Evolutionary conservation across 2,888 invertebrate genomes (phyloP).

Genomic region (Drosophila leonis): DNA sequence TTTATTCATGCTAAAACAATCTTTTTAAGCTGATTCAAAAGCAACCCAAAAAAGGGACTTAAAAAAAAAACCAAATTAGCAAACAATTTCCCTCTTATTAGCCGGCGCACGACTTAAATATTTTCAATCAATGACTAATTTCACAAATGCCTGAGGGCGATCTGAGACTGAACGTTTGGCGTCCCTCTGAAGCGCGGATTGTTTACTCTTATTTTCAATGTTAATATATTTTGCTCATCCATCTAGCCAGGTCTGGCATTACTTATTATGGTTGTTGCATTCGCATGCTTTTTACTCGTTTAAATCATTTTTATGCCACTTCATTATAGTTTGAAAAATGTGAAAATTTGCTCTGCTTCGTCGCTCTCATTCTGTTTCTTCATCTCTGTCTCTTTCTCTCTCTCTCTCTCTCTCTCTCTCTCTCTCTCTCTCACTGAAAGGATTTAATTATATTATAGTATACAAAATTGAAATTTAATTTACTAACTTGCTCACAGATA

Average conservation of each 20-base stretch:
- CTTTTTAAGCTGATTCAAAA: conserved; percentile 68
- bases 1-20: conserved; percentile 47
- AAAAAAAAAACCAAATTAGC: conserved; percentile 65
- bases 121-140: conserved; percentile 64
- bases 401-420: background rate
- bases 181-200: conserved; percentile 27
- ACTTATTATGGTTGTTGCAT: conserved; percentile 41
- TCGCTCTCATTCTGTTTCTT: background rate
- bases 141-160: conserved; percentile 2
- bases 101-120: conserved; percentile 50
- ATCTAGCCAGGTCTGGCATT: conserved; percentile 31
- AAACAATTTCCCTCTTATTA: conserved; percentile 74
- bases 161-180: no score
- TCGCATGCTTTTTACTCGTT: conserved; percentile 42
- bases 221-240: conserved; percentile 57
- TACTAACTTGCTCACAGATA: conserved; percentile 3
- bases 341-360: conserved; percentile 43
- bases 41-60: conserved; percentile 32
- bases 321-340: conserved; percentile 68
- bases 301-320: conserved; percentile 60
- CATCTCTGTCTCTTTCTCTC: background rate
- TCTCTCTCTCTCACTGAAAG: background rate
- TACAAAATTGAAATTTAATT: conserved; percentile 15
- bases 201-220: conserved; percentile 39
- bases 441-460: conserved; percentile 10